Conservation (phyloP, 2,888 invertebrate genomes). For the Hydrotaea cyrtoneurina region DNA sequence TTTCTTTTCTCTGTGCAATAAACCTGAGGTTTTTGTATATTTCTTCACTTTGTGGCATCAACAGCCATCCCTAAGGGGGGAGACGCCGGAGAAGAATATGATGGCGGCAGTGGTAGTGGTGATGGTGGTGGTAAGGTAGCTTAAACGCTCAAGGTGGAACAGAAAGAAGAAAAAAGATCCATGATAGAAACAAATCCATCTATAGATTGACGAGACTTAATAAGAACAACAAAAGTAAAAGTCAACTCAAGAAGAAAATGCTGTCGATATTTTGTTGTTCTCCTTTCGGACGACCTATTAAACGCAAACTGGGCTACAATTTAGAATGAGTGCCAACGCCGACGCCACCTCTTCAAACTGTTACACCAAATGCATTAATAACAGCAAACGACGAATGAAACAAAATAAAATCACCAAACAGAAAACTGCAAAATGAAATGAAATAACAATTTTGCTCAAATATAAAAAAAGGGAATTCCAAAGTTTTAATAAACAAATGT, state of each 20-base stretch:
- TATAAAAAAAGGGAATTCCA: background rate
- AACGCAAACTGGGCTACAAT: slow-evolving; percentile 18
- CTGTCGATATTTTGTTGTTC: background rate
- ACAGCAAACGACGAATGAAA: slow-evolving; percentile 29
- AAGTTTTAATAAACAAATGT: slow-evolving; percentile 11
- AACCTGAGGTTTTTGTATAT: background rate
- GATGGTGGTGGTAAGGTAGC: background rate
- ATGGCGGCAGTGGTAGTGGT: background rate
- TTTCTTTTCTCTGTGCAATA: background rate
- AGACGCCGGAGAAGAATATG: no score
- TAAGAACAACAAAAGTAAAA: slow-evolving; percentile 16
- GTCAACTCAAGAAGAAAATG: slow-evolving; percentile 54
- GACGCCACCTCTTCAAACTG: slow-evolving; percentile 3
- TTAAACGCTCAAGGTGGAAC: background rate
- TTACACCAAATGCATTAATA: slow-evolving; percentile 50
- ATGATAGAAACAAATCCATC: background rate
- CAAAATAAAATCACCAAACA: no score
- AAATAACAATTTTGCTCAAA: slow-evolving; percentile 1
- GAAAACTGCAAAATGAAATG: background rate
- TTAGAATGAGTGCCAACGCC: background rate
- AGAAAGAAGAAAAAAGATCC: background rate
- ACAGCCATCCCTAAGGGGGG: background rate
- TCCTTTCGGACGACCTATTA: background rate
- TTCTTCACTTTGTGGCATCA: slow-evolving; percentile 4
- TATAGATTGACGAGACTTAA: background rate